Conservation (phyloP, 1,140 invertebrate genomes). For the Coelopa frigida region DNA sequence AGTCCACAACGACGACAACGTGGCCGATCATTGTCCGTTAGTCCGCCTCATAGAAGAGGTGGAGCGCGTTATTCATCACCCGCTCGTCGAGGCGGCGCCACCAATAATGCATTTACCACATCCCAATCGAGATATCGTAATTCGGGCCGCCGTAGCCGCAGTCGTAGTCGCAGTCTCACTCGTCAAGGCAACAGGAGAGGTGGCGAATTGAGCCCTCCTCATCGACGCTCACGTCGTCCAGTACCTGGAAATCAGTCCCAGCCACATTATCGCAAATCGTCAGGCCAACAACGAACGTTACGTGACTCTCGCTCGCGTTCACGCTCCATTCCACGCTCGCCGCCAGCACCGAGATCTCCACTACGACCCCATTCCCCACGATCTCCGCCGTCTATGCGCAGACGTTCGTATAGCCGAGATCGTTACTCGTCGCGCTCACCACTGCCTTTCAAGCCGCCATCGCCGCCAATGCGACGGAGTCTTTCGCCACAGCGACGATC, state of each 20-base stretch:
- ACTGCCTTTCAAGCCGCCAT: slow-evolving; percentile 37
- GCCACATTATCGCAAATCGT: slow-evolving; percentile 5
- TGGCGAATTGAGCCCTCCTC: slow-evolving; percentile 4
- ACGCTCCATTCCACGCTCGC: slow-evolving; percentile 7
- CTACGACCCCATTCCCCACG: slow-evolving; percentile 10
- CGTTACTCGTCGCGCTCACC: slow-evolving; percentile 33
- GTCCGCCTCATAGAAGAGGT: slow-evolving; percentile 2
- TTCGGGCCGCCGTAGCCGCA: slow-evolving; percentile 13
- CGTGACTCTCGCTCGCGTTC: slow-evolving; percentile 19
- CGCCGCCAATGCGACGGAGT: slow-evolving; percentile 39
- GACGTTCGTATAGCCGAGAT: slow-evolving; percentile 25
- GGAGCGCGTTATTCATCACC: slow-evolving; percentile 3
- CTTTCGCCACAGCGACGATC: slow-evolving; percentile 12
- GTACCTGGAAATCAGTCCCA: background rate
- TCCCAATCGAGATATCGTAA: slow-evolving; percentile 12
- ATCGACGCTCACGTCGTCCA: slow-evolving; percentile 3
- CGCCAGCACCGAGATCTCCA: slow-evolving; percentile 23
- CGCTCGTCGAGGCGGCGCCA: background rate
- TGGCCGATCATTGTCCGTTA: slow-evolving; percentile 17
- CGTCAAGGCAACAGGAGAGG: slow-evolving; percentile 6
- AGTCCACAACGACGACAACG: slow-evolving; percentile 18
- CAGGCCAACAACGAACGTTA: too few species aligned
- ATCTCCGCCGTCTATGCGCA: slow-evolving; percentile 14
- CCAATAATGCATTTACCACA: background rate
- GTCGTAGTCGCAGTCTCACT: slow-evolving; percentile 14